phyloP scores from a whole-genome alignment of 64 coral and sea anemone genomes.

The Acropora tenuis region DNA sequence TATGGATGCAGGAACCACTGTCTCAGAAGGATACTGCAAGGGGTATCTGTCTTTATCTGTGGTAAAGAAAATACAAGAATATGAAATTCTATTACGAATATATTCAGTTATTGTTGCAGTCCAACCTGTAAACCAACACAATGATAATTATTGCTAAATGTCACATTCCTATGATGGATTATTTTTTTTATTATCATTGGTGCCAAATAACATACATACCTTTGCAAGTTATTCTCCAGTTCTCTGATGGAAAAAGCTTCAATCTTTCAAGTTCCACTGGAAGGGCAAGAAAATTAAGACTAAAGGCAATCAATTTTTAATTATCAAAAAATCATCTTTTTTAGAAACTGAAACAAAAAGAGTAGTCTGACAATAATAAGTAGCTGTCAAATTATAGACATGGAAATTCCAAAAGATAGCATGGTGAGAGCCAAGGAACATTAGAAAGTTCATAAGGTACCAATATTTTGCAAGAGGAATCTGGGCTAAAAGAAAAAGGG shows the following conservation, averaged over 20 bases:
- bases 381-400: too few relatives aligned
- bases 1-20: slow-evolving; percentile 66
- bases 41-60: slow-evolving; percentile 29
- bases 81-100: not conserved
- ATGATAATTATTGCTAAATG: too few relatives aligned
- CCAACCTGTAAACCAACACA: too few relatives aligned
- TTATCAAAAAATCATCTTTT: not conserved
- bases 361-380: too few relatives aligned
- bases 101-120: too few relatives aligned
- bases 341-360: not conserved
- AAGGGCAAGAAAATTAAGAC: slow-evolving; percentile 14
- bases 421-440: too few relatives aligned
- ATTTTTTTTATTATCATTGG: too few relatives aligned
- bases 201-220: not conserved
- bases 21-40: slow-evolving; percentile 62
- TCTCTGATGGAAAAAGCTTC: slow-evolving; percentile 30
- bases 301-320: not conserved
- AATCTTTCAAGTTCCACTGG: slow-evolving; percentile 76
- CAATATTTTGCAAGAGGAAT: too few relatives aligned
- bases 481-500: too few relatives aligned
- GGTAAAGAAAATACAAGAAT: not conserved
- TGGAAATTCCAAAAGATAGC: too few relatives aligned
- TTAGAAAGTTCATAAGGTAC: too few relatives aligned
- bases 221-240: slow-evolving; percentile 76
- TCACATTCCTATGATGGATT: too few relatives aligned